Evolutionary conservation across 2,797 vertebrate species (phyloP), one percentile per base, ranked within the genome.

Genomic region (Petrocephalus sullivani): DNA sequence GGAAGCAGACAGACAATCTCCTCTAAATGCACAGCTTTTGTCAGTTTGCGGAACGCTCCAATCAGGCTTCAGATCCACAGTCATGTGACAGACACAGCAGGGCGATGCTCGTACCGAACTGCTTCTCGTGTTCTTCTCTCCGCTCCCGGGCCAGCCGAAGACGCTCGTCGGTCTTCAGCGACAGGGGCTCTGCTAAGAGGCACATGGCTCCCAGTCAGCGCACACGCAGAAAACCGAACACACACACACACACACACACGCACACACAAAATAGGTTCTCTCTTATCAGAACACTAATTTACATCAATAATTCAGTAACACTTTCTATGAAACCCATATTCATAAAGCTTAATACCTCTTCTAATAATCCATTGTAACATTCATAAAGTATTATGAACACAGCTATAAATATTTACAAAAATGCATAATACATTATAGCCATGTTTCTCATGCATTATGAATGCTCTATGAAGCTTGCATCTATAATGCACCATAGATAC

Each of bases 101-200:
- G 53, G 23, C 5, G 83, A 37, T 0, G 54, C 23, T 89, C 95
- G 84, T 95, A 99, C 98, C 98, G 37, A 96, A 95, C 92, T 97
- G 96, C 90, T 97, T 99, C 64, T 99, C 97, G 57, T 90, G 92
- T 92, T 98, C 97, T 90, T 96, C 97, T 54, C 98, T 96, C 19
- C 98, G 95, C 91, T 99, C 98, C 54, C 97, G 95, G 88, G 98
- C 98, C 89, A 98, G 94, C 23, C 96, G 95, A 92, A 97, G 97
- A 86, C 97, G 96, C 92, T 99, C 98, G 88, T 99, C 98, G 53
- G 97, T 98, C 90, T 94, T 98, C 54, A 97, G 95, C 90, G 96
- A 91, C 88, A 95, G 92, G 0, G 95, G 93, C 81, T 96, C 96
- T 96, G 91, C 16, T 90, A 64, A 7, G 85, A 16, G 37, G 41